Evolutionary conservation across 2,888 invertebrate genomes (phyloP).

Genomic region (Poecilobothrus nobilitatus): DNA sequence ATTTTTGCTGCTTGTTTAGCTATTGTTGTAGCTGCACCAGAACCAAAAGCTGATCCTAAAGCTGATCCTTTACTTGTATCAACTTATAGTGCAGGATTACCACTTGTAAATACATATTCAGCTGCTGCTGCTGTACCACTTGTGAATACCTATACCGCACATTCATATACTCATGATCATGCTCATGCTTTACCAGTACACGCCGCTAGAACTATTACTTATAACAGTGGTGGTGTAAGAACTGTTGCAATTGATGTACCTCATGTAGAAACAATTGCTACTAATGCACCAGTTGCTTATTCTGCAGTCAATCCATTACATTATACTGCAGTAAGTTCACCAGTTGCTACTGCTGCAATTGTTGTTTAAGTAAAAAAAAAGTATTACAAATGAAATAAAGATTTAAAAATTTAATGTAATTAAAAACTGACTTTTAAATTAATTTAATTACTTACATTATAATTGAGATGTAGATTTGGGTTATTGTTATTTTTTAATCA

Average conservation of each 20-base stretch:
- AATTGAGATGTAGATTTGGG: too few species aligned
- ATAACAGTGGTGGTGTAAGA: background rate
- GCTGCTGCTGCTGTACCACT: background rate
- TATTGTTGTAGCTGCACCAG: background rate
- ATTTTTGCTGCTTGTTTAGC: background rate
- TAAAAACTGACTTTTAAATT: too few species aligned
- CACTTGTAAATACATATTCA: too few species aligned
- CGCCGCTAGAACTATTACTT: background rate
- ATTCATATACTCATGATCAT: background rate
- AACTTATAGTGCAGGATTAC: background rate
- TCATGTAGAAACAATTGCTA: background rate
- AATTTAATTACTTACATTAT: too few species aligned
- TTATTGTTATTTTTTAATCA: too few species aligned
- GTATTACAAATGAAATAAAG: too few species aligned
- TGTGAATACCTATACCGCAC: background rate
- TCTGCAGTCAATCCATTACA: background rate
- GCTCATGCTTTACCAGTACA: background rate
- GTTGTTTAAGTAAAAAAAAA: background rate
- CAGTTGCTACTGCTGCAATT: background rate
- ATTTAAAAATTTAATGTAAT: too few species aligned
- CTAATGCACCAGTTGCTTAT: background rate
- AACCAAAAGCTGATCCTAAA: constrained; percentile 3
- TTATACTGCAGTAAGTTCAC: background rate
- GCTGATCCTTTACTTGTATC: background rate
- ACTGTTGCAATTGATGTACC: background rate